Conservation (phyloP, 2,888 invertebrate genomes). For the Platycheirus rosarum region DNA sequence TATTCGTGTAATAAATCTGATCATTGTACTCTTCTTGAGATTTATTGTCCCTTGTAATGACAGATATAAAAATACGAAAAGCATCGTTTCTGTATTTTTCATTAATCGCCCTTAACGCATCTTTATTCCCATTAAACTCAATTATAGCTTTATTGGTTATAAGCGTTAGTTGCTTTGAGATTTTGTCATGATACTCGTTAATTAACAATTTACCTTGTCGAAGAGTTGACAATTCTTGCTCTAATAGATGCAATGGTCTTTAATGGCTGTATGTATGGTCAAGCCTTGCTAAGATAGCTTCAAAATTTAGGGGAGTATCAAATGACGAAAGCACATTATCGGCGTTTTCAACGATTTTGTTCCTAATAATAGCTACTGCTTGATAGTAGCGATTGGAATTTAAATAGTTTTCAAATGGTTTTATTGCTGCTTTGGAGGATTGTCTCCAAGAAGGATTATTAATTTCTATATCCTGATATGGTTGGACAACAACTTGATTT, state of each 20-base stretch:
- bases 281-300: background rate
- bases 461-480: background rate
- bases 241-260: too few species aligned
- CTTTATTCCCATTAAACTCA: background rate
- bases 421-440: background rate
- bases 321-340: too few species aligned
- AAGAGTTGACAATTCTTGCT: too few species aligned
- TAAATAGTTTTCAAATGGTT: background rate
- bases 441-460: constrained; percentile 2
- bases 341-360: too few species aligned
- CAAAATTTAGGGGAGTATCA: background rate
- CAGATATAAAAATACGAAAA: constrained; percentile 2
- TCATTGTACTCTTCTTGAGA: background rate
- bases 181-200: too few species aligned
- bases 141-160: background rate
- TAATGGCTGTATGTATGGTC: background rate
- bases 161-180: too few species aligned
- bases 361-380: constrained; percentile 8
- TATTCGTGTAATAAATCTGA: constrained; percentile 3
- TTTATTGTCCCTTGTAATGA: background rate
- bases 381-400: constrained; percentile 4
- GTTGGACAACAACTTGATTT: background rate
- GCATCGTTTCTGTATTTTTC: background rate
- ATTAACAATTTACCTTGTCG: too few species aligned
- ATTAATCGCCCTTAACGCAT: background rate